Evolutionary conservation across 2,113 vertebrate species (phyloP).

Genomic region (Microtus montanus): DNA sequence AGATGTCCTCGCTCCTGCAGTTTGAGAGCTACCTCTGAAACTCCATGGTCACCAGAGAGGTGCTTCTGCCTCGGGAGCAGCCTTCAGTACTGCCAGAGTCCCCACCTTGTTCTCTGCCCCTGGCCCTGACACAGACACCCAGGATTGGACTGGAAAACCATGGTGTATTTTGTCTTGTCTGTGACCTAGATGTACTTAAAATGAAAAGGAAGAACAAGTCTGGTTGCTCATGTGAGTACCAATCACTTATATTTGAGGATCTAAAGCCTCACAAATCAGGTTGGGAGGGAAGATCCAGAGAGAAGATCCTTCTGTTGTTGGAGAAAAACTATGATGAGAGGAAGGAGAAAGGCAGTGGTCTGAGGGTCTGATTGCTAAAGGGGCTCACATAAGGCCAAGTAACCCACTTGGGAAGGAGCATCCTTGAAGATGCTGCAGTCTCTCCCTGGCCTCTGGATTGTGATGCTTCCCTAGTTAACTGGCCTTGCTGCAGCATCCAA

Average conservation of each 20-base stretch:
- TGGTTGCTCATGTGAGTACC: not conserved
- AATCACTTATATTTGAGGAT: not conserved
- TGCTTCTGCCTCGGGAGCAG: not conserved
- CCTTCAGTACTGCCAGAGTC: not conserved
- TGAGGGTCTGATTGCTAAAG: fast-evolving
- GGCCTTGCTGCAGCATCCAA: fast-evolving
- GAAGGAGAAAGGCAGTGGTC: too few species aligned
- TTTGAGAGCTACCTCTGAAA: not conserved
- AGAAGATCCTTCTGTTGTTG: not conserved
- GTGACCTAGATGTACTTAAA: not conserved
- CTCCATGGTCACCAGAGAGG: not conserved
- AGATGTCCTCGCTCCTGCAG: not conserved
- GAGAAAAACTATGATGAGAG: not conserved
- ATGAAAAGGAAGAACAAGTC: not conserved
- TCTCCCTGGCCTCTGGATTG: not conserved
- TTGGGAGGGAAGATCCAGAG: not conserved
- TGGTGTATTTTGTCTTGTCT: not conserved
- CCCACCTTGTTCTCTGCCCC: fast-evolving
- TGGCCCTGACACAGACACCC: too few species aligned
- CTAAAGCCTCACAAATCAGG: not conserved
- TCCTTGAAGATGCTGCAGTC: too few species aligned
- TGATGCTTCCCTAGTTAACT: not conserved
- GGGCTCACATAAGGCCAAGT: not conserved
- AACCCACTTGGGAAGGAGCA: not conserved
- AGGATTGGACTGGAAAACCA: not conserved